Evolutionary conservation across 2,113 vertebrate species (phyloP), one percentile per base, ranked within the genome.

Genomic region (Eurystomus gularis): DNA sequence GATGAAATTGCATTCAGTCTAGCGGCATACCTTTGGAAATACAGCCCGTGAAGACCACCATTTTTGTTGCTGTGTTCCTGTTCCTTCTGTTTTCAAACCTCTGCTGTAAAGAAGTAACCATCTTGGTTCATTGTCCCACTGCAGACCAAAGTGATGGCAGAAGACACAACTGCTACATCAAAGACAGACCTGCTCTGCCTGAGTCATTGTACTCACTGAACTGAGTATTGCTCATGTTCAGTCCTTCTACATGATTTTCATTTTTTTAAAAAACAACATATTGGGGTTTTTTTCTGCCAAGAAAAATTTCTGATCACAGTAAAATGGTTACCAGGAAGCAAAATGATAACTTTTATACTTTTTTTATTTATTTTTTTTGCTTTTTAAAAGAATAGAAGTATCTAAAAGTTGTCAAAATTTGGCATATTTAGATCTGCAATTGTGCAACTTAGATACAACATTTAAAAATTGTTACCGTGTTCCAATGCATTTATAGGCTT

Each of bases 231-330:
- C 69, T 93, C 5, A 1, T 55, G 33, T 68, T 86, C 77, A 55
- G 18, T 86, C 51, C 69, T 93, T 82, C 69, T 58, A 77, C 61
- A 64, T 17, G 10, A 17, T 39, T 68, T 83, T 76, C 13, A 40
- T 86, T 84, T 90, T 76, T 4, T 12, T 14, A 23, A 23, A 29
- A 70, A 83, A 25, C 44, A 90, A 61, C 37, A 7, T 93, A 92
- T 88, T 92, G 94, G 90, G 95, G 96, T 96, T 78, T 82, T 91
- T 91, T 95, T 91, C 73, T 89, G 52, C 33, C 40, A 68, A 85
- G 81, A 79, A 89, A 79, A 75, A 72, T 3, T 33, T 68, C 68
- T 58, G 8, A 90, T 28, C 20, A 7, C 44, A 76, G 64, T 83
- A 64, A 92, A 94, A 81, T 52, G 10, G 60, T 75, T 90, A 68